These are phyloP conservation scores for Petroica traversi DNA, from an alignment of 2,113 vertebrate genomes.

Conservation along the genomic window DNA sequence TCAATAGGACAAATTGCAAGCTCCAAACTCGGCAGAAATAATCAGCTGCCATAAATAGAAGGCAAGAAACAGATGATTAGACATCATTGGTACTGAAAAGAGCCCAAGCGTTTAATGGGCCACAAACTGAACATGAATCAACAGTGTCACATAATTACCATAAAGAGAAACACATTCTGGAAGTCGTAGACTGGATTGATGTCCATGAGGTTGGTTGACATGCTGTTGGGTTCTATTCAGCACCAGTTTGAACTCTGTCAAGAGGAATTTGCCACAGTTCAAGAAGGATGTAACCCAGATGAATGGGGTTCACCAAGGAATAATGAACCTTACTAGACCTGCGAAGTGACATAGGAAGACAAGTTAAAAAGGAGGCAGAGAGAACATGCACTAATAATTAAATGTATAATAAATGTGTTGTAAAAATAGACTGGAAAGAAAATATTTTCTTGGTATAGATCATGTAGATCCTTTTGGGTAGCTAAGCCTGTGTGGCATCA, in stretches of 20 bases:
- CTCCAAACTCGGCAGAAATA: not conserved
- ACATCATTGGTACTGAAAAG: not conserved
- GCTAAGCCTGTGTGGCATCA: not conserved
- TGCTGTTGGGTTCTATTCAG: not conserved
- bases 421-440: not conserved
- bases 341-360: not conserved
- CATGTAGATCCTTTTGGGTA: not conserved
- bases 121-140: not conserved
- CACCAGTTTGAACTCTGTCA: not conserved
- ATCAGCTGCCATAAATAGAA: not conserved
- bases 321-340: not conserved
- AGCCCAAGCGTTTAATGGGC: not conserved
- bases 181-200: fast-evolving
- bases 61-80: not conserved
- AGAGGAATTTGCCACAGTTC: not conserved
- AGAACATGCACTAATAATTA: not conserved
- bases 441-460: not conserved
- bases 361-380: not conserved
- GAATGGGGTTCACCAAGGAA: not conserved
- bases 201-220: not conserved
- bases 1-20: not conserved
- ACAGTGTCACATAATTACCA: not conserved
- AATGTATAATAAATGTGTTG: not conserved
- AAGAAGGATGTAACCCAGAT: not conserved
- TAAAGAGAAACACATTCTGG: not conserved